Evolutionary conservation across 2,888 invertebrate species (phyloP), one percentile per base, ranked within the genome.

Genomic region (Muschampia plurimacula): DNA sequence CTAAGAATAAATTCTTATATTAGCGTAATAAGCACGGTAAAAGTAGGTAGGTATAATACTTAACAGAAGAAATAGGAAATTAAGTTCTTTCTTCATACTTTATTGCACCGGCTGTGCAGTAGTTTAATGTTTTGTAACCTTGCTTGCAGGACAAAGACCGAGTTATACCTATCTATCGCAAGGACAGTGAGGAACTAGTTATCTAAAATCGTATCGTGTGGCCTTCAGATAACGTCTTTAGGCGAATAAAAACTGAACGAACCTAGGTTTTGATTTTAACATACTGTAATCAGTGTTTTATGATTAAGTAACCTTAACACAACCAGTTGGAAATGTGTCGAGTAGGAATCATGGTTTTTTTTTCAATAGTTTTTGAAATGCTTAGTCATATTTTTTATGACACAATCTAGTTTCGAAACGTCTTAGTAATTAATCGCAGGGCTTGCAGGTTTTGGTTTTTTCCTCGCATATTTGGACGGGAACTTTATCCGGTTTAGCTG

Each of bases 381-480:
- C 41, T 41, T 6, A 2, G 41, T 41, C 8, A 7, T 8, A 41
- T 41, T 41, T 41, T 7, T 32, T 4, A 32, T 39, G 5, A 41
- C 41, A 41, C 55, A 8, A 5, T 22, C 12, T 22, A 4, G 6
- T 49, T 65, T 49, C 36, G 36, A 9, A 41, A 44, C 39, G 4
- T 59, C 9, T 22, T 8, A 8, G 15, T 10, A 32, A 12, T 59
- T 59, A 59, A 65, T 82, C 80, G 76, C 81, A 79, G 80, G 85
- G 87, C 87, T 83, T 74, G 83, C 79, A 74, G 75, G 78, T 79
- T 77, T 78, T 80, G 81, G 81, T 85, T 89, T 89, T 92, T 89
- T 86, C 84, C 80, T 83, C 84, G 87, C 88, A 89, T 88, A 87
- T 92, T 92, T 84, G 89, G 89, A 80, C 82, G 83, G 76, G 76